These are phyloP conservation scores for Dinocampus coccinellae DNA, from an alignment of 2,888 invertebrate genomes.

Conservation along the genomic window DNA sequence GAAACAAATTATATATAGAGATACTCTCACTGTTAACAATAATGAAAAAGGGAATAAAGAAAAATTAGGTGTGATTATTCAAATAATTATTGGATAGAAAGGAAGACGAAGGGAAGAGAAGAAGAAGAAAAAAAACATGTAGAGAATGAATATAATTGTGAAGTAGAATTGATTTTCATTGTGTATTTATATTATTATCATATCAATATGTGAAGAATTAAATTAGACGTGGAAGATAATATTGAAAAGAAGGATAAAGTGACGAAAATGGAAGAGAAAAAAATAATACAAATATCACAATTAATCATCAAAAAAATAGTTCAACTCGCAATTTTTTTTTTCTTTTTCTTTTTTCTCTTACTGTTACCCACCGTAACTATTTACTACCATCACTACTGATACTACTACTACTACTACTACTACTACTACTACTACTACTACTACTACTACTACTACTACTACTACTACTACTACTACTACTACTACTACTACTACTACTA, in stretches of 20 bases:
- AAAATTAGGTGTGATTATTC: no score
- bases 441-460: conserved; percentile 53
- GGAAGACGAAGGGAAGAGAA: no score
- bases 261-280: conserved; percentile 14
- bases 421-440: conserved; percentile 34
- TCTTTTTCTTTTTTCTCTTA: conserved; percentile 20
- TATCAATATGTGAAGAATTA: conserved; percentile 23
- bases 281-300: conserved; percentile 19
- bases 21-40: no score
- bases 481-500: conserved; percentile 40
- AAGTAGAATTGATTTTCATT: no score
- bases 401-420: conserved; percentile 3
- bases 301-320: conserved; percentile 27
- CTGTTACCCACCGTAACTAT: conserved; percentile 18
- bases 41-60: no score
- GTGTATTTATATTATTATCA: no score
- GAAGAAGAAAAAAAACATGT: no score
- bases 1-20: no score
- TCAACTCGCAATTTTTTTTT: conserved; percentile 35
- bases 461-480: conserved; percentile 5
- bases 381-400: no score
- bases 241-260: conserved; percentile 32
- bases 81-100: no score
- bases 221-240: conserved; percentile 28
- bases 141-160: no score